Conservation (phyloP, 2,113 vertebrate species). For the Grallaria varia region DNA sequence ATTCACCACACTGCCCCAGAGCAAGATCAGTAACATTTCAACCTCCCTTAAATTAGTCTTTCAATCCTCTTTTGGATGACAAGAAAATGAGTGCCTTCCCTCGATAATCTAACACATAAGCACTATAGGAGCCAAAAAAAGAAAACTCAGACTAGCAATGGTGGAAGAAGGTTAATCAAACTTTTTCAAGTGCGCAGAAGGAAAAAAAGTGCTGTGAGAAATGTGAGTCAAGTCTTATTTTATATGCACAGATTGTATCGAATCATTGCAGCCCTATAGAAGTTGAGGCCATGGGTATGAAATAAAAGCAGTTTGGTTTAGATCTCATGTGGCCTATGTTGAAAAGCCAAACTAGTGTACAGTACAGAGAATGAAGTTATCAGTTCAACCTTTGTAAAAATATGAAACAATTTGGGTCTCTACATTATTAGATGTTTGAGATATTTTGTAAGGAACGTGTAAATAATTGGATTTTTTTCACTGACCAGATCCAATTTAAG, state of each 20-base stretch:
- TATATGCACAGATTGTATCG: not conserved
- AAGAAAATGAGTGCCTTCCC: not conserved
- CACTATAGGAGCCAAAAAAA: not conserved
- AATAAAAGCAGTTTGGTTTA: not conserved
- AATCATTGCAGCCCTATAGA: not conserved
- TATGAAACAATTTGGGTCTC: not conserved
- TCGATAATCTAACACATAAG: not conserved
- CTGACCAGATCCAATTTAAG: not conserved
- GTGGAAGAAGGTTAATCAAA: slow-evolving; percentile 2
- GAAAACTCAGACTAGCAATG: not conserved
- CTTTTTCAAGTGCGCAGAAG: not conserved
- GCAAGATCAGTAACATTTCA: not conserved
- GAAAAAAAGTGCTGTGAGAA: not conserved
- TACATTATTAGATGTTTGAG: not conserved
- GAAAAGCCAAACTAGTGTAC: not conserved
- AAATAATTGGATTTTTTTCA: not conserved
- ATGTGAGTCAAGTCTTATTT: not conserved
- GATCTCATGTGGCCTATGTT: not conserved
- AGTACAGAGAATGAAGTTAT: not conserved
- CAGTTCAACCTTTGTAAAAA: not conserved
- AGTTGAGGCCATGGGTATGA: not conserved
- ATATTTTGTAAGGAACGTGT: not conserved
- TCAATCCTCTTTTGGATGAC: not conserved
- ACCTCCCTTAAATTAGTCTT: not conserved
- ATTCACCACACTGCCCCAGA: not conserved